These are phyloP conservation scores for Porites lobata DNA, from an alignment of 92 coral and sea anemone genomes.

Conservation along the genomic window DNA sequence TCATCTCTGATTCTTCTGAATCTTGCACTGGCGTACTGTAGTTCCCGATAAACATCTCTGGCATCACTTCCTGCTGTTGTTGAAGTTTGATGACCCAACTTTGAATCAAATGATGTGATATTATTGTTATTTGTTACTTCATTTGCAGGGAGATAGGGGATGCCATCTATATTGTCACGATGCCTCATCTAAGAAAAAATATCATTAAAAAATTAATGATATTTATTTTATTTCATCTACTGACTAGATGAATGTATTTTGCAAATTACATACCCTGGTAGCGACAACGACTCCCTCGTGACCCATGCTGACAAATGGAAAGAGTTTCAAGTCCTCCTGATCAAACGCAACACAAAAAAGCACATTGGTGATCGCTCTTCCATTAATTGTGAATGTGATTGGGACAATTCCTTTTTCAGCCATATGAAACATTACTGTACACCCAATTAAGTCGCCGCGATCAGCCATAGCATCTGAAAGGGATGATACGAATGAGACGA, in stretches of 20 bases:
- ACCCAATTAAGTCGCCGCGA: constrained; percentile 62
- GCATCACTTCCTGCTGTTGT: background rate
- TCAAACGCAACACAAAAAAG: background rate
- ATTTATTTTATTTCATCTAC: too few species aligned
- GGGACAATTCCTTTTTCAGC: constrained; percentile 21
- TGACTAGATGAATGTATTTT: background rate
- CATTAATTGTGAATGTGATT: constrained; percentile 39
- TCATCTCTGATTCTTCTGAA: constrained; percentile 25
- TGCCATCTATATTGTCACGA: background rate
- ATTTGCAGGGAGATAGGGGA: background rate
- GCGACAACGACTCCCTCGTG: constrained; percentile 39
- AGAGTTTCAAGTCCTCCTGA: background rate
- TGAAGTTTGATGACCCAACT: background rate
- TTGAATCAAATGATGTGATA: background rate
- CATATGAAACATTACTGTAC: constrained; percentile 36
- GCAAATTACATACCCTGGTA: constrained; percentile 27
- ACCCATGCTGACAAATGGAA: constrained; percentile 58
- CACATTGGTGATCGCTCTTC: constrained; percentile 18
- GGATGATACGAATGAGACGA: too few species aligned
- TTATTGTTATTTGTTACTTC: background rate
- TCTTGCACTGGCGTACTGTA: constrained; percentile 20
- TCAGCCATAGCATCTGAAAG: constrained; percentile 44
- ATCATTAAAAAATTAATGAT: background rate
- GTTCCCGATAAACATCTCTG: constrained; percentile 11
- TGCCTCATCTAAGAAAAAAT: constrained; percentile 22